Conservation (phyloP, 2,797 vertebrate genomes). For the Pseudochaenichthys georgianus region DNA sequence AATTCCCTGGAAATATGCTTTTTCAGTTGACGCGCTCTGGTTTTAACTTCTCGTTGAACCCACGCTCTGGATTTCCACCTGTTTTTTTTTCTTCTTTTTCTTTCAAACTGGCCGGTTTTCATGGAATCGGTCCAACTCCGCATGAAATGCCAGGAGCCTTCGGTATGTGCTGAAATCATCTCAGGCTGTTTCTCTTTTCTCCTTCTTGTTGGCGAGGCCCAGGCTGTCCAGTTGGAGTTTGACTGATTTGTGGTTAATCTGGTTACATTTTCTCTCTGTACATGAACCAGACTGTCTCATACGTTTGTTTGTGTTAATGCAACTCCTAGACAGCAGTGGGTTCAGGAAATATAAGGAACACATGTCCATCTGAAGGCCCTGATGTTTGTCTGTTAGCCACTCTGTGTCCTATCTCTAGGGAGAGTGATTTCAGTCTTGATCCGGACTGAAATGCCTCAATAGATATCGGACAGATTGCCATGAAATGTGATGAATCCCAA, state of each 20-base stretch:
- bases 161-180: constrained; percentile 63
- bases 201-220: constrained; percentile 26
- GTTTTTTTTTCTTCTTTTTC: constrained; percentile 34
- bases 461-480: neutral
- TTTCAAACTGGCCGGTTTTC: constrained; percentile 24
- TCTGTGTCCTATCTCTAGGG: neutral
- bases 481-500: neutral
- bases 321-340: constrained; percentile 25
- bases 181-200: neutral
- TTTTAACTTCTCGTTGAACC: constrained; percentile 64
- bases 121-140: constrained; percentile 21
- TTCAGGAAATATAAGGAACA: constrained; percentile 33
- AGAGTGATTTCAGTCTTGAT: neutral
- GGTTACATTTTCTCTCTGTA: constrained; percentile 38
- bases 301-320: constrained; percentile 31
- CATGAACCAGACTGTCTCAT: constrained; percentile 28
- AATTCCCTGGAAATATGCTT: constrained; percentile 44
- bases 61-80: constrained; percentile 57
- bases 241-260: constrained; percentile 57
- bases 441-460: constrained; percentile 14
- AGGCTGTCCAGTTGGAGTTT: constrained; percentile 23
- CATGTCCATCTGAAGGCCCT: constrained; percentile 34
- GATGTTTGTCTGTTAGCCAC: neutral
- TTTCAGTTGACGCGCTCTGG: constrained; percentile 28
- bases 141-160: constrained; percentile 56